Evolutionary conservation across 1,140 invertebrate species (phyloP).

Genomic region (Aphaenogaster ashmeadi): DNA sequence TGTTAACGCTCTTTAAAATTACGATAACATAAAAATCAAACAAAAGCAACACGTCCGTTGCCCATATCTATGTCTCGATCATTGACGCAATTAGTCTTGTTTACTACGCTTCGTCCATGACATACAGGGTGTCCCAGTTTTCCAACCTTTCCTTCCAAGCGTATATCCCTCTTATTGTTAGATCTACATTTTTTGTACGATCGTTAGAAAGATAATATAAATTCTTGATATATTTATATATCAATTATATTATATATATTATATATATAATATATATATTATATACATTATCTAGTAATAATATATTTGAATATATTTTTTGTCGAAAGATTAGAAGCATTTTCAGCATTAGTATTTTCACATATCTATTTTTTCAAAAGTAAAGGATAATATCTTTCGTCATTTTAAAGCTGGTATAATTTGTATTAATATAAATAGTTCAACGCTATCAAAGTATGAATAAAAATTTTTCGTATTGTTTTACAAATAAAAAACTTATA

Average conservation of each 20-base stretch:
- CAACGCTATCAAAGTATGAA: background rate
- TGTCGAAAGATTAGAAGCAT: background rate
- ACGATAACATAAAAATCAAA: constrained; percentile 39
- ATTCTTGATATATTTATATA: no score
- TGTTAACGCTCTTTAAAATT: constrained; percentile 29
- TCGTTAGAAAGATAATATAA: background rate
- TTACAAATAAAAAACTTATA: background rate
- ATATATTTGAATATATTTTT: background rate
- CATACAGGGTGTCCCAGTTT: constrained; percentile 40
- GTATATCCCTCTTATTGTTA: background rate
- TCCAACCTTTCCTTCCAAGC: background rate
- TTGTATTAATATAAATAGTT: background rate
- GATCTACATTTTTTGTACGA: constrained; percentile 1
- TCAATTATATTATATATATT: no score
- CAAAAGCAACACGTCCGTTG: constrained; percentile 34
- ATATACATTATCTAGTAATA: background rate
- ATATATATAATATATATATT: no score
- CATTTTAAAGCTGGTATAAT: background rate
- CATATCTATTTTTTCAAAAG: background rate
- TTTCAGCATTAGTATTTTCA: background rate
- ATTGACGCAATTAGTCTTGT: constrained; percentile 60
- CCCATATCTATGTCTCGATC: constrained; percentile 28
- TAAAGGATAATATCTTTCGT: background rate
- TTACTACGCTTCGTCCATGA: constrained; percentile 44
- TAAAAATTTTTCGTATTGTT: background rate